Evolutionary conservation across 2,888 invertebrate species (phyloP).

Genomic region (Diploptera punctata): DNA sequence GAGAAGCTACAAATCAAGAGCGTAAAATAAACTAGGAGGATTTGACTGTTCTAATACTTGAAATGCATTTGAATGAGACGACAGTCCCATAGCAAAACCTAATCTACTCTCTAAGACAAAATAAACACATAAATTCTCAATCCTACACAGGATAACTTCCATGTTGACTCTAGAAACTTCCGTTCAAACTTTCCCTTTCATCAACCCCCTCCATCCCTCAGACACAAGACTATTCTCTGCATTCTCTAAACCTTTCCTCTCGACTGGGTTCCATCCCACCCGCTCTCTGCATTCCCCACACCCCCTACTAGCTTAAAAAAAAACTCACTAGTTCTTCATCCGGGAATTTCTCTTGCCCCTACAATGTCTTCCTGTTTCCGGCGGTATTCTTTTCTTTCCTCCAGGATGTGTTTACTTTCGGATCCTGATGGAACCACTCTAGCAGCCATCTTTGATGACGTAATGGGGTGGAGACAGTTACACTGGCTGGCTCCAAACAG

Average conservation of each 20-base stretch:
- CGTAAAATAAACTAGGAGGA: too few species aligned
- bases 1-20: too few species aligned
- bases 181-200: background rate
- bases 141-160: background rate
- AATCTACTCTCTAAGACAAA: too few species aligned
- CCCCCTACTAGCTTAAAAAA: too few species aligned
- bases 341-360: background rate
- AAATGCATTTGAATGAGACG: too few species aligned
- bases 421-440: background rate
- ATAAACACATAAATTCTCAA: too few species aligned
- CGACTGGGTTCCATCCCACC: background rate
- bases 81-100: too few species aligned
- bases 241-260: background rate
- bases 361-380: constrained; percentile 3
- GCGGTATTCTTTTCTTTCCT: background rate
- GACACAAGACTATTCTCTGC: background rate
- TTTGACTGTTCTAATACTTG: too few species aligned
- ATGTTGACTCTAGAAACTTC: constrained; percentile 2
- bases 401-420: constrained; percentile 3
- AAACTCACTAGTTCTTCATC: background rate
- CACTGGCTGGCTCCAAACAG: background rate
- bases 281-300: background rate
- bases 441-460: constrained; percentile 10
- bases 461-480: background rate
- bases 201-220: background rate